Percentiles rank a stretch among this genome's conserved stretches.
phyloP scores from a whole-genome alignment of 2,888 invertebrate genomes.

The Sycophila texana region DNA sequence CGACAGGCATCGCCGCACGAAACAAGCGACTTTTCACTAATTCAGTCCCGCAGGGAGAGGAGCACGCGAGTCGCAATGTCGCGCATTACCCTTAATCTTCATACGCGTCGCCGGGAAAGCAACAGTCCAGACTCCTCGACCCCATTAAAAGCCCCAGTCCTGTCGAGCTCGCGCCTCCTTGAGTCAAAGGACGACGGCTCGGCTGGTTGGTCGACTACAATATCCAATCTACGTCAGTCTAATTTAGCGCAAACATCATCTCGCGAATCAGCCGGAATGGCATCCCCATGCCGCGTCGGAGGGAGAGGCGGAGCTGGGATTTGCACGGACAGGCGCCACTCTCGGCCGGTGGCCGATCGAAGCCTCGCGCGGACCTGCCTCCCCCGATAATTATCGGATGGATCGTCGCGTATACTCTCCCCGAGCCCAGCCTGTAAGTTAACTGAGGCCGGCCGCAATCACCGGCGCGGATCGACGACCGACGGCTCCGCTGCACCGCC shows the following conservation, averaged over 20 bases:
- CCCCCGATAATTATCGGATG: conserved; percentile 35
- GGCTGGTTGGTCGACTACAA: neutral
- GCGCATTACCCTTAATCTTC: no score
- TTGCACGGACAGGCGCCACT: no score
- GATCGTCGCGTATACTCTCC: conserved; percentile 11
- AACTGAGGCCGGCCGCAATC: conserved; percentile 30
- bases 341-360: no score
- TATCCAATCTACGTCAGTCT: conserved; percentile 31
- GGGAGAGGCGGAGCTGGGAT: neutral
- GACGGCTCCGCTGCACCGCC: neutral
- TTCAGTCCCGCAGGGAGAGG: no score
- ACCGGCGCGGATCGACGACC: neutral
- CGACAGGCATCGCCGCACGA: no score
- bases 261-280: conserved; percentile 13
- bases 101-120: no score
- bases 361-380: neutral
- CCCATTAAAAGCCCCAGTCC: no score
- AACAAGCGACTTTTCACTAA: no score
- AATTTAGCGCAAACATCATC: conserved; percentile 22
- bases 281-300: conserved; percentile 2
- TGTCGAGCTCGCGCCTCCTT: no score
- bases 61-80: no score
- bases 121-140: no score
- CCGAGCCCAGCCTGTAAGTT: neutral
- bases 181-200: neutral